These are phyloP conservation scores for Chaenodraco wilsoni DNA, from an alignment of 2,797 vertebrate species.

Conservation along the genomic window DNA sequence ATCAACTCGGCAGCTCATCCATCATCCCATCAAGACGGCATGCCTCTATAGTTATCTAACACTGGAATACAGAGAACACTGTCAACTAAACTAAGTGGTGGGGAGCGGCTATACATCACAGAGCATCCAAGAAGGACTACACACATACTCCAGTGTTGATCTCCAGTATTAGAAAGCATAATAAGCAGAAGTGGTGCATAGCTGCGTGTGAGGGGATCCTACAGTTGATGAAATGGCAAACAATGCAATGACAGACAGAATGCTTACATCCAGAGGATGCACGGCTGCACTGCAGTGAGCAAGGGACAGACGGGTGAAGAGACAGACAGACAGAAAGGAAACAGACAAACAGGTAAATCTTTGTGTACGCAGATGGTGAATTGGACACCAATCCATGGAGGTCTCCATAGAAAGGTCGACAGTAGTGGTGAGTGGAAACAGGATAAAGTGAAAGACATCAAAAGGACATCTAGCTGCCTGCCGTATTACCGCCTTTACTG, in stretches of 20 bases:
- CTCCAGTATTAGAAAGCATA: conserved; percentile 36
- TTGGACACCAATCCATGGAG: conserved; percentile 19
- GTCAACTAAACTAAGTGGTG: conserved; percentile 25
- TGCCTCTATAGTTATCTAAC: conserved; percentile 21
- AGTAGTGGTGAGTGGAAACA: neutral
- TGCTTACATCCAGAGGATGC: conserved; percentile 78
- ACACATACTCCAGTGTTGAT: conserved; percentile 44
- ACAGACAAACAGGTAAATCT: conserved; percentile 67
- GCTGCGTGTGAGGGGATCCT: conserved; percentile 30
- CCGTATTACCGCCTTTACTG: neutral
- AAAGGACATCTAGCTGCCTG: neutral
- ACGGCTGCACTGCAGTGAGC: conserved; percentile 72
- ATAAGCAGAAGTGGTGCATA: conserved; percentile 45
- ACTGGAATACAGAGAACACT: conserved; percentile 21
- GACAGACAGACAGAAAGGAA: conserved; percentile 66
- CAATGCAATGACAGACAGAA: conserved; percentile 64
- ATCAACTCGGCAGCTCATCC: conserved; percentile 47
- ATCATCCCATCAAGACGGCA: conserved; percentile 41
- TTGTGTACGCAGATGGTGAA: conserved; percentile 35
- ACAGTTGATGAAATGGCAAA: conserved; percentile 55
- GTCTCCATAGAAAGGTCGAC: neutral
- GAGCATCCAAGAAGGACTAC: conserved; percentile 27
- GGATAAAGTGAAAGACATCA: neutral
- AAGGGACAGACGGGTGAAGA: conserved; percentile 67
- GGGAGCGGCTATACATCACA: conserved; percentile 18